Evolutionary conservation across 2,797 vertebrate species (phyloP).

Genomic region (Myioborus melanocephalus): DNA sequence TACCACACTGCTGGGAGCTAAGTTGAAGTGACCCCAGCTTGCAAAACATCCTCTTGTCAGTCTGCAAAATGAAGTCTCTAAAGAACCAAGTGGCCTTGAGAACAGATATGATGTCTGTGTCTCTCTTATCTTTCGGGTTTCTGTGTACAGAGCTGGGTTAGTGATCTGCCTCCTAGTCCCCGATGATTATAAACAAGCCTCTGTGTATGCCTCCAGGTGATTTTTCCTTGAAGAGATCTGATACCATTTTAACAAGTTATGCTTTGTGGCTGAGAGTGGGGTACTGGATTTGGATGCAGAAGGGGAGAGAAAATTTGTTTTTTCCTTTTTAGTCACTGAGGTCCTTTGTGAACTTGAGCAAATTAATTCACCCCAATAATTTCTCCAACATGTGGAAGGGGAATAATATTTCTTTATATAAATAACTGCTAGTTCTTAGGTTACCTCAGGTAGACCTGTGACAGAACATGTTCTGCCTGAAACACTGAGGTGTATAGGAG

Average conservation of each 20-base stretch:
- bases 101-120: neutral
- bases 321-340: neutral
- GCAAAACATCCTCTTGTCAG: neutral
- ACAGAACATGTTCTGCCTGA: neutral
- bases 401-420: neutral
- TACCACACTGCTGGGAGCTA: neutral
- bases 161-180: neutral
- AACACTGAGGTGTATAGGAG: neutral
- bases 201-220: neutral
- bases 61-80: conserved; percentile 5
- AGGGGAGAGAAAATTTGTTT: neutral
- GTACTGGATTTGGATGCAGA: neutral
- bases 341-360: neutral
- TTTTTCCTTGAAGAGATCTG: neutral
- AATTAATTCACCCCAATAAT: conserved; percentile 2
- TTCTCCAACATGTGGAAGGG: neutral
- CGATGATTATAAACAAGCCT: conserved; percentile 3
- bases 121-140: conserved; percentile 1
- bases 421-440: neutral
- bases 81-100: neutral
- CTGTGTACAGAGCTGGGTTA: neutral
- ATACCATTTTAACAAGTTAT: neutral
- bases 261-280: neutral
- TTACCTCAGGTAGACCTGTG: neutral
- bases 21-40: neutral